Conservation (phyloP, 1,140 invertebrate genomes). For the Rhopalosiphum maidis region DNA sequence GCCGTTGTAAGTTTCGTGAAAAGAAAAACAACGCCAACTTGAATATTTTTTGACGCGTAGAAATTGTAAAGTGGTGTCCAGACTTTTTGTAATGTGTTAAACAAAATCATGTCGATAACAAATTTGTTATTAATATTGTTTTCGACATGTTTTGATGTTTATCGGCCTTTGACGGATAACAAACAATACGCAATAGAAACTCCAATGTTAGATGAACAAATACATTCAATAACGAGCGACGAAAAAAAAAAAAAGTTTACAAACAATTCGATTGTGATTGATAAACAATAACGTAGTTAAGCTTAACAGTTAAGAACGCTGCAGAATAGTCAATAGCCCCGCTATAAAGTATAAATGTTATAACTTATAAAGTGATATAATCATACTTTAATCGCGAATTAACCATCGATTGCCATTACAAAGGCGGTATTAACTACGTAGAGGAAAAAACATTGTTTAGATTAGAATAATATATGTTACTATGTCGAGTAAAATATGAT, state of each 20-base stretch:
- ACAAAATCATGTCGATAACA: background rate
- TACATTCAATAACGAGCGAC: background rate
- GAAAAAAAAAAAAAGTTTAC: background rate
- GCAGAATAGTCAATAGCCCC: background rate
- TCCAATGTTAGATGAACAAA: background rate
- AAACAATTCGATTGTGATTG: background rate
- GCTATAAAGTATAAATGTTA: background rate
- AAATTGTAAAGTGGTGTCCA: background rate
- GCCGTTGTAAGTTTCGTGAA: background rate
- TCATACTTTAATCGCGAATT: too few relatives aligned
- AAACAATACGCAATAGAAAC: background rate
- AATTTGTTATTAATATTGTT: background rate
- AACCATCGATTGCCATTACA: too few relatives aligned
- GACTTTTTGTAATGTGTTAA: background rate
- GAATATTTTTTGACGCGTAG: background rate
- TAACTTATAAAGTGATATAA: background rate
- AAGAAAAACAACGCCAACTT: background rate
- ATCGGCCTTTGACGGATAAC: background rate
- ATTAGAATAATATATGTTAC: too few relatives aligned
- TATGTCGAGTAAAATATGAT: too few relatives aligned
- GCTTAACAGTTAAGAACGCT: background rate
- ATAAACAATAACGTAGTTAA: background rate
- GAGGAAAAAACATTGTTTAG: too few relatives aligned
- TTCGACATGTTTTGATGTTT: background rate
- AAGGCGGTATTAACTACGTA: too few relatives aligned